Evolutionary conservation across 1,140 invertebrate species (phyloP), one percentile per base, ranked within the genome.

Genomic region (Drosophila pseudoananassae): DNA sequence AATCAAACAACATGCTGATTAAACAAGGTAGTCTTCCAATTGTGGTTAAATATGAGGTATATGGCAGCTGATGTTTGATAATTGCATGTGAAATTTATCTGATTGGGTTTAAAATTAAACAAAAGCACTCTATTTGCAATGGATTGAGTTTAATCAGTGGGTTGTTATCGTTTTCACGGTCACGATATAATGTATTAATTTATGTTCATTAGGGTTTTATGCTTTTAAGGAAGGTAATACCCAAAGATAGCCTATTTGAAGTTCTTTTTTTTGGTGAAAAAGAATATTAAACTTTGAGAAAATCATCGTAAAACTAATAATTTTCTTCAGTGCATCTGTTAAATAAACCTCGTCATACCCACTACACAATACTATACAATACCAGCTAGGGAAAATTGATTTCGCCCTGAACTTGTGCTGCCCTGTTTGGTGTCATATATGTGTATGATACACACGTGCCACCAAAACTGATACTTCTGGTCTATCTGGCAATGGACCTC

Each of bases 331-430:
- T 64, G 63, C 17, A 64, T 25, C 23, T n/a, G 20, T 46, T 45
- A 40, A 43, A 33, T 54, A 14, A 47, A n/a, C 40, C 15, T 14
- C 14, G 2, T n/a, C 33, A 14, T 20, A 45, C 15, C 7, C 12
- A 31, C 20, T 25, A 29, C 20, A 20, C 20, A 20, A 20, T 20
- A 20, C 20, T 20, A 9, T 29, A 58, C 29, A 64, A 53, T 70
- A 75, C 27, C 9, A 14, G 45, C 45, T 27, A 81, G 68, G 60
- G 68, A 60, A 78, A 78, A 88, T 88, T 76, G 75, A 52, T 82
- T 82, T 88, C 61, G 70, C 82, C 82, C 64, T 87, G 82, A 87
- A 87, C 82, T 87, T 87, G 82, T 51, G 69, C 47, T 54, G 72
- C 54, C 60, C 57, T 57, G 57, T 23, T 47, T 56, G 57, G 40